Evolutionary conservation across 2,797 vertebrate genomes (phyloP), one percentile per base, ranked within the genome.

Genomic region (Acipenser ruthenus): DNA sequence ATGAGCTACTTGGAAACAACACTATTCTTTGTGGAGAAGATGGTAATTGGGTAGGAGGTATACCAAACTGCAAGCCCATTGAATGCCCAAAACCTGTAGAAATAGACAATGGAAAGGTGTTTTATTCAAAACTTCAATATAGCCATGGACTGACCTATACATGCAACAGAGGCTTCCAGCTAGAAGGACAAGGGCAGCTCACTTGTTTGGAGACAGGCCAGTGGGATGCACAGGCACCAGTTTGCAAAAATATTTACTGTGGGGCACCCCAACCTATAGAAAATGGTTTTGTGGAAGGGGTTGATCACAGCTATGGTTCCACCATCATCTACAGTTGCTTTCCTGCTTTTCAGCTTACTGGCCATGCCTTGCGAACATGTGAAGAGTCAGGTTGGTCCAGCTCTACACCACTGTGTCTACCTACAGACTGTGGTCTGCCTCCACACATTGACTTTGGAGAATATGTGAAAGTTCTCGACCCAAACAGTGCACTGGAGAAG

Each of bases 271-370:
- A 90, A 47, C 91, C 95, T 23, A 92, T 99, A 6, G 92, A 94
- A 55, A 95, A 93, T 51, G 97, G 97, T 1, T 97, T 99, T 60
- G 96, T 99, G 6, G 97, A 99, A 80, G 97, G 97, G 48, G 90
- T 90, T 49, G 95, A 98, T 78, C 92, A 95, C 62, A 93, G 92
- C 74, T 98, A 92, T 0, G 96, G 97, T 0, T 93, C 94, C 58
- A 94, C 96, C 71, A 93, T 99, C 37, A 98, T 98, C 81, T 99
- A 97, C 69, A 99, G 97, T 79, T 99, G 97, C 64, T 91, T 98
- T 58, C 96, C 97, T 37, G 95, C 95, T 15, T 99, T 92, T 72
- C 94, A 97, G 73, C 85, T 99, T 0, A 78, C 87, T 8, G 97
- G 97, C 2, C 93, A 93, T 60, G 92, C 92, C 74, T 95, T 97